Evolutionary conservation across 2,888 invertebrate species (phyloP).

Genomic region (Diarsia rubi): DNA sequence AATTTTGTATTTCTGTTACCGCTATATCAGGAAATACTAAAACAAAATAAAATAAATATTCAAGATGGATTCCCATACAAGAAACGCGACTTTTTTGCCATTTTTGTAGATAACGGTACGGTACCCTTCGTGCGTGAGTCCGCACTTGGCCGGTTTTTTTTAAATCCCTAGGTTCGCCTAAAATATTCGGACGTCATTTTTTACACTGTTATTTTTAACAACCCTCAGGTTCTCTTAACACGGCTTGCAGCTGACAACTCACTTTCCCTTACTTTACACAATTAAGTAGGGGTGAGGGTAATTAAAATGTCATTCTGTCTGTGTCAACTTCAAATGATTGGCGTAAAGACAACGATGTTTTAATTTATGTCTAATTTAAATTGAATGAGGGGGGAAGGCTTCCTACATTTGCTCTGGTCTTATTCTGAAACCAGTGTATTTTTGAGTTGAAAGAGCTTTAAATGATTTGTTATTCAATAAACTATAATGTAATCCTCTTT

Average conservation of each 20-base stretch:
- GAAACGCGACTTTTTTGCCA: no score
- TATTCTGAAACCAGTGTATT: background rate
- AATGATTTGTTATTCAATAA: background rate
- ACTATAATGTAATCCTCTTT: background rate
- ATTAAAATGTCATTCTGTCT: constrained; percentile 64
- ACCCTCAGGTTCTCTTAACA: background rate
- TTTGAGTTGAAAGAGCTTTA: background rate
- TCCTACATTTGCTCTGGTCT: background rate
- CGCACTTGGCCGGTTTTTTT: no score
- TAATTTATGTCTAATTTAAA: constrained; percentile 33
- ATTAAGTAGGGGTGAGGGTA: constrained; percentile 33
- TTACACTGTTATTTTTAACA: background rate
- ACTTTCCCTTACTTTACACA: constrained; percentile 27
- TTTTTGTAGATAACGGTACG: no score
- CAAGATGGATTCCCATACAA: no score
- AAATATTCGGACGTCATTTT: constrained; percentile 2
- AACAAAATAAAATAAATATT: no score
- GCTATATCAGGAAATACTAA: no score
- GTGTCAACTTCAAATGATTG: constrained; percentile 48
- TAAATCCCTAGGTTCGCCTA: no score
- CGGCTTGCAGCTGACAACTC: constrained; percentile 40
- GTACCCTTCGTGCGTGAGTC: no score
- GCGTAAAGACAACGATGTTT: constrained; percentile 23
- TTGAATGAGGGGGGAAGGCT: constrained; percentile 7
- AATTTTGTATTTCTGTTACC: no score